Conservation (phyloP, 2,113 vertebrate species). For the Psittacus erithacus region DNA sequence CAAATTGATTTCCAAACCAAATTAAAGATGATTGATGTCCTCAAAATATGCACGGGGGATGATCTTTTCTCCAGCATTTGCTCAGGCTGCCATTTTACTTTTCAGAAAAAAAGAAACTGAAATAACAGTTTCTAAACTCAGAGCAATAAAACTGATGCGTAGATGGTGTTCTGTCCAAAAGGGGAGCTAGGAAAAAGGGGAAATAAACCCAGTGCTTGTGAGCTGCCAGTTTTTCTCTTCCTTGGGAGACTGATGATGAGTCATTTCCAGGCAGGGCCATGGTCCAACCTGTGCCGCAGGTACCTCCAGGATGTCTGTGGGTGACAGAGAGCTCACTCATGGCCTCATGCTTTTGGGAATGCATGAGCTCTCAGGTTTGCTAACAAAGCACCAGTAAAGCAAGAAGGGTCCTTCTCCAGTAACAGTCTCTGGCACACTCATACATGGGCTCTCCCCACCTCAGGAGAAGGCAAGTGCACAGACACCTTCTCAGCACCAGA, state of each 20-base stretch:
- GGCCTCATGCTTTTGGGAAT: neutral
- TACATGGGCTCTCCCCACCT: rapidly evolving
- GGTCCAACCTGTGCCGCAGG: neutral
- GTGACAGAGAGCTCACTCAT: neutral
- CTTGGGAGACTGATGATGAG: neutral
- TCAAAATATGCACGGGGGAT: neutral
- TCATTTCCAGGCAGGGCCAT: neutral
- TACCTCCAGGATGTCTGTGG: too few relatives aligned
- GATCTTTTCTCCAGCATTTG: neutral
- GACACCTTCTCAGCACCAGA: neutral
- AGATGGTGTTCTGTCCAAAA: neutral
- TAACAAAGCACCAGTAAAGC: neutral
- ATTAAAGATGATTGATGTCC: neutral
- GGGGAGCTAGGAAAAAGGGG: neutral
- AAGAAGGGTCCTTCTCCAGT: neutral
- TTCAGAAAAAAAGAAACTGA: neutral
- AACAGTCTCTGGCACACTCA: neutral
- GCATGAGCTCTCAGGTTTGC: neutral
- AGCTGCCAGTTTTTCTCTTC: neutral
- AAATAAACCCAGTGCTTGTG: neutral
- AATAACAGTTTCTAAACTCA: neutral
- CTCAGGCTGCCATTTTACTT: neutral
- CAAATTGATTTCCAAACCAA: constrained; percentile 5
- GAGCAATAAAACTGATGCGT: neutral
- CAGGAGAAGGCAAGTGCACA: rapidly evolving